A percentile compares a stretch with the other conserved stretches of the same genome.
These are phyloP conservation scores for Drosophila triauraria DNA, from an alignment of 1,140 invertebrate genomes.

Conservation along the genomic window DNA sequence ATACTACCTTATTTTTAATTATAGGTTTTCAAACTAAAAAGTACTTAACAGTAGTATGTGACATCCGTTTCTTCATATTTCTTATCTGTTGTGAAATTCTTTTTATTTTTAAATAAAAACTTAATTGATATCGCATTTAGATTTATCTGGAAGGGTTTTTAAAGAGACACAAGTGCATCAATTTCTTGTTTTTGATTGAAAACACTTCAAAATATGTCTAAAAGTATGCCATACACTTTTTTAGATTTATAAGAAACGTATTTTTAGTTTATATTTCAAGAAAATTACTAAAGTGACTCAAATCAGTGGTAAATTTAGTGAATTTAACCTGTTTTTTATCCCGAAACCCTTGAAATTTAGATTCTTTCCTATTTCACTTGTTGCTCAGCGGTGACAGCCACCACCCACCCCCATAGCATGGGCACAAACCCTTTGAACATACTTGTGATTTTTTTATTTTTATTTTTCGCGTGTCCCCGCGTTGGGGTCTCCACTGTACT, in stretches of 20 bases:
- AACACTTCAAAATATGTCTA: not conserved
- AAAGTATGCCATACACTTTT: not conserved
- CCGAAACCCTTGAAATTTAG: not conserved
- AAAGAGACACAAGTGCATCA: too few relatives aligned
- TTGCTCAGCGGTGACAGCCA: slow-evolving; percentile 24
- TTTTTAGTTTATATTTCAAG: too few relatives aligned
- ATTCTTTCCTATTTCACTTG: slow-evolving; percentile 16
- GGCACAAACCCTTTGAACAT: not conserved
- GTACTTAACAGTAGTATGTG: not conserved
- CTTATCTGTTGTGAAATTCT: slow-evolving; percentile 3
- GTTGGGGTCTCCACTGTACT: slow-evolving; percentile 23
- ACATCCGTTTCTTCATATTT: not conserved
- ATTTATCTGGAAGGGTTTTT: not conserved
- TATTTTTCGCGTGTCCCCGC: not conserved
- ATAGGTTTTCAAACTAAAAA: too few relatives aligned
- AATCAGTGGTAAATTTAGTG: too few relatives aligned
- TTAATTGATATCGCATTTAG: not conserved
- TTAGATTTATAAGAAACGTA: too few relatives aligned
- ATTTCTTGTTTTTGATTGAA: too few relatives aligned
- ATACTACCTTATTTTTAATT: too few relatives aligned
- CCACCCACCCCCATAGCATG: not conserved
- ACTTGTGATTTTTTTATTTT: not conserved
- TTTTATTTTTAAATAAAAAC: too few relatives aligned
- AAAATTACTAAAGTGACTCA: too few relatives aligned
- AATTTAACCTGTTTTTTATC: not conserved